Percentiles rank a stretch among this genome's conserved stretches.
phyloP scores from a whole-genome alignment of 2,113 vertebrate species.

The Python bivittatus region DNA sequence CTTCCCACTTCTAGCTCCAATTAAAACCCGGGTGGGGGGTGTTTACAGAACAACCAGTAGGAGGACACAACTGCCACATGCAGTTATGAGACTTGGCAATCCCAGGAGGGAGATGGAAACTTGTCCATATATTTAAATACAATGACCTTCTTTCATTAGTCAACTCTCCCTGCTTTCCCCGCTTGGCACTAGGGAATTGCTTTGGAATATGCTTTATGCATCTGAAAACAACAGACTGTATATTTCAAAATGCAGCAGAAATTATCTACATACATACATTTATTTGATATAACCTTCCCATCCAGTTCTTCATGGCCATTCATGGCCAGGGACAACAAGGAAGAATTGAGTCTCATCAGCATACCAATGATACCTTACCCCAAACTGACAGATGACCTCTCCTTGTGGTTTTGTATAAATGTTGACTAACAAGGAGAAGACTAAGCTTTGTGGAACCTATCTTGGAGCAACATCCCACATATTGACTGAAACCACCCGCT shows the following conservation, averaged over 20 bases:
- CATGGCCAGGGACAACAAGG: background rate
- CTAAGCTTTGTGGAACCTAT: background rate
- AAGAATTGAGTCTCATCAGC: background rate
- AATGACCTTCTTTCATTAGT: constrained; percentile 8
- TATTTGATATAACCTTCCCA: background rate
- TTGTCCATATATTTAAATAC: background rate
- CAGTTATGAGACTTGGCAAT: background rate
- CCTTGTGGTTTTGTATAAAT: background rate
- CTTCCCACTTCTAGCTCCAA: background rate
- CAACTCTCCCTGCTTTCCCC: background rate
- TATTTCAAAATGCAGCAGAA: background rate
- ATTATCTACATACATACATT: background rate
- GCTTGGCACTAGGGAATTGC: background rate
- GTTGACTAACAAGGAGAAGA: background rate
- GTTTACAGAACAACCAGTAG: background rate
- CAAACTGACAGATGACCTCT: background rate
- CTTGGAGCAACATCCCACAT: background rate
- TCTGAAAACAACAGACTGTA: background rate
- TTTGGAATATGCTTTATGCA: background rate
- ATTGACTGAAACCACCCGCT: background rate
- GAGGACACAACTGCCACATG: background rate
- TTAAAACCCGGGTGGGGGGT: background rate
- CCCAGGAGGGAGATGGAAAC: background rate
- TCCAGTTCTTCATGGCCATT: background rate
- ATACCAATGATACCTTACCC: background rate